Percentiles rank a stretch among this genome's conserved stretches.
These are phyloP conservation scores for Diachasma alloeum DNA, from an alignment of 1,140 invertebrate species.

Conservation along the genomic window DNA sequence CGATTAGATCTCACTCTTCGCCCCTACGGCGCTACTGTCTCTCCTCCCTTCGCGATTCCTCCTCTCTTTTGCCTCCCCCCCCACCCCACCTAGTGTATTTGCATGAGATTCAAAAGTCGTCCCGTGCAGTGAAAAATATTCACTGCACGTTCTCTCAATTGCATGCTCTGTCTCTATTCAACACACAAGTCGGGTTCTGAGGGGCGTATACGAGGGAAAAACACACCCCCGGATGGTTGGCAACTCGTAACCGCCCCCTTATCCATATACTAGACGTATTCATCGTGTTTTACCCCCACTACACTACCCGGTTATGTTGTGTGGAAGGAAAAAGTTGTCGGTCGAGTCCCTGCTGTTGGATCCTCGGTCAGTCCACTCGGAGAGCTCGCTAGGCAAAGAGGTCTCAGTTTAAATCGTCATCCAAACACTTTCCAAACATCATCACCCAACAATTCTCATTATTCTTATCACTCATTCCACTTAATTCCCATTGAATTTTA, in stretches of 20 bases:
- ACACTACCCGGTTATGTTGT: background rate
- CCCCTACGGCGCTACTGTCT: constrained; percentile 27
- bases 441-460: background rate
- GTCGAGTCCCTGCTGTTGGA: constrained; percentile 30
- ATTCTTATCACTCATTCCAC: too few species aligned
- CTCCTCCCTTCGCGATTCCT: constrained; percentile 2
- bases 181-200: background rate
- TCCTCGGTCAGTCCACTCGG: constrained; percentile 57
- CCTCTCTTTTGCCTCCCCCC: constrained; percentile 10
- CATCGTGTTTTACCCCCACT: constrained; percentile 22
- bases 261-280: background rate
- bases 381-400: constrained; percentile 53
- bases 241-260: constrained; percentile 20
- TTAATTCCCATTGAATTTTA: too few species aligned
- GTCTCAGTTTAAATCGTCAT: constrained; percentile 5
- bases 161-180: background rate
- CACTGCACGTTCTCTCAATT: constrained; percentile 16
- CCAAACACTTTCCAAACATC: background rate
- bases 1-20: constrained; percentile 59
- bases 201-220: constrained; percentile 19
- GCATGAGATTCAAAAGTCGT: constrained; percentile 15
- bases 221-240: constrained; percentile 26
- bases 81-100: background rate
- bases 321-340: constrained; percentile 52
- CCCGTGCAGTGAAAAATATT: constrained; percentile 5